phyloP scores from a whole-genome alignment of 2,888 invertebrate genomes.

The Piscicola geometra region DNA sequence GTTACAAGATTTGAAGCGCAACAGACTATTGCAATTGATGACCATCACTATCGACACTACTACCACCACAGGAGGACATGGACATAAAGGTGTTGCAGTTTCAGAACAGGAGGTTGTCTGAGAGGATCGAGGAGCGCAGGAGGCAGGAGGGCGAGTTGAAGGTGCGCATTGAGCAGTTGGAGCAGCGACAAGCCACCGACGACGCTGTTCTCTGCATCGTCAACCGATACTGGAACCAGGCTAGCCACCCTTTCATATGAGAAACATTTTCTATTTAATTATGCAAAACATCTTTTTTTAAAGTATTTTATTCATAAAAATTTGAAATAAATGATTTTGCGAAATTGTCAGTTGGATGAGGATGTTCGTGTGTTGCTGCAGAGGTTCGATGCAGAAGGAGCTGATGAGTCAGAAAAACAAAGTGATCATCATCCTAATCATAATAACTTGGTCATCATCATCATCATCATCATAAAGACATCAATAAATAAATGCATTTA shows the following conservation, averaged over 20 bases:
- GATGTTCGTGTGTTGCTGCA: slow-evolving; percentile 88
- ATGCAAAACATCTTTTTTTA: neutral
- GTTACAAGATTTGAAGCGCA: slow-evolving; percentile 47
- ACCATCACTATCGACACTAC: neutral
- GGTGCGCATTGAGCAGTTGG: slow-evolving; percentile 65
- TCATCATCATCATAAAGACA: neutral
- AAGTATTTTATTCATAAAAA: neutral
- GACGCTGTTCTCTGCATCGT: slow-evolving; percentile 96
- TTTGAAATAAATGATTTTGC: slow-evolving; percentile 38
- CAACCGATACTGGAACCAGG: slow-evolving; percentile 66
- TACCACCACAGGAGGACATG: slow-evolving; percentile 93
- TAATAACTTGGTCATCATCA: slow-evolving; percentile 22
- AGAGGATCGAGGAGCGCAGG: slow-evolving; percentile 54
- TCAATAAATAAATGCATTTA: neutral
- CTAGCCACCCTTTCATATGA: slow-evolving; percentile 39
- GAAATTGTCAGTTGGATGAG: slow-evolving; percentile 69
- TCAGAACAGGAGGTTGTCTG: slow-evolving; percentile 89
- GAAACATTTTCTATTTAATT: neutral
- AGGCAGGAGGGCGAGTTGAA: slow-evolving; percentile 52
- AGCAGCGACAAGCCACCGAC: slow-evolving; percentile 82
- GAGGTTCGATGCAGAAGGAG: slow-evolving; percentile 93
- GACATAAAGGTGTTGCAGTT: slow-evolving; percentile 93
- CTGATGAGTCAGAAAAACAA: slow-evolving; percentile 67
- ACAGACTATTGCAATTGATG: neutral
- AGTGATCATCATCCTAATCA: too few species aligned